phyloP scores from a whole-genome alignment of 2,888 invertebrate genomes.

The Lydus trimaculatus region DNA sequence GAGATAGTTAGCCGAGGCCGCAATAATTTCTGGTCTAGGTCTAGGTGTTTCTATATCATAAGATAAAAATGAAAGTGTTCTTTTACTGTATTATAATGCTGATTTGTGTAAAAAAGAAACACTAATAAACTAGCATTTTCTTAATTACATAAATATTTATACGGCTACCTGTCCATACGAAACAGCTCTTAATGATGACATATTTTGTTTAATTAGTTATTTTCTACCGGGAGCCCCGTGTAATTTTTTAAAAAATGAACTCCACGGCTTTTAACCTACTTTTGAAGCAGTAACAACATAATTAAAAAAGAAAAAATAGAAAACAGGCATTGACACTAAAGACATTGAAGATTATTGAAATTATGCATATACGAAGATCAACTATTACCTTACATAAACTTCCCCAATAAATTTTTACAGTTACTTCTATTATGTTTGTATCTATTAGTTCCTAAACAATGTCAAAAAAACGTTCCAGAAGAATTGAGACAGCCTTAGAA shows the following conservation, averaged over 20 bases:
- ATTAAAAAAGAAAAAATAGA: not conserved
- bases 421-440: conserved; percentile 37
- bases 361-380: no score
- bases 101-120: not conserved
- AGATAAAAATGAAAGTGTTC: not conserved
- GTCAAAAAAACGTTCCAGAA: no score
- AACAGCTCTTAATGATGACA: conserved; percentile 29
- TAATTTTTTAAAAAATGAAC: conserved; percentile 1
- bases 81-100: not conserved
- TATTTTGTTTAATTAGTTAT: conserved; percentile 31
- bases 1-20: no score
- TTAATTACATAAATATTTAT: conserved; percentile 37
- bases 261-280: not conserved
- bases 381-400: conserved; percentile 25
- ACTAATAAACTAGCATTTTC: conserved; percentile 14
- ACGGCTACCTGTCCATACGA: conserved; percentile 16
- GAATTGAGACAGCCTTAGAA: no score
- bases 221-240: not conserved
- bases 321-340: no score
- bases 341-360: no score
- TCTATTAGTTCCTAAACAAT: no score
- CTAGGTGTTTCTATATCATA: no score
- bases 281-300: not conserved
- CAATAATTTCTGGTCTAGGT: no score
- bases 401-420: conserved; percentile 33